Conservation (phyloP, 2,113 vertebrate species). For the Rhea americana region DNA sequence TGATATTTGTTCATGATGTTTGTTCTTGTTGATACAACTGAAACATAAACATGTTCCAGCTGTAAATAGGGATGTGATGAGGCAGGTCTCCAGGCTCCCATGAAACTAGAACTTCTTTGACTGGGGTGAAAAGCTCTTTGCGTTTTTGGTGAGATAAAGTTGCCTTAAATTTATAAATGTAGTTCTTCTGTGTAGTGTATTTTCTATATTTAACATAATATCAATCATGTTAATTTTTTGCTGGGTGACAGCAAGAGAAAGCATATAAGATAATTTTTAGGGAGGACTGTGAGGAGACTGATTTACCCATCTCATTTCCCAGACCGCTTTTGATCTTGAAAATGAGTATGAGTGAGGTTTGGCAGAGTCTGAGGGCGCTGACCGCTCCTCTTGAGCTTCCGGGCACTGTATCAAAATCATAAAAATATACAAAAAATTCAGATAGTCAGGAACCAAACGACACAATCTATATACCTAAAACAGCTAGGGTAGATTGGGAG, state of each 20-base stretch:
- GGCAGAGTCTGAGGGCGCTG: neutral
- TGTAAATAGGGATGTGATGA: neutral
- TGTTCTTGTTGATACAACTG: conserved; percentile 8
- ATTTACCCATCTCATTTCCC: neutral
- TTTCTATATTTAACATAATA: neutral
- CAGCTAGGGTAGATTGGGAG: neutral
- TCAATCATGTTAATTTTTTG: neutral
- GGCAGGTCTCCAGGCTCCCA: neutral
- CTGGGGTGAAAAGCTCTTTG: neutral
- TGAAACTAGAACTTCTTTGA: neutral
- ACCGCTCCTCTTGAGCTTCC: neutral
- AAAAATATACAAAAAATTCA: neutral
- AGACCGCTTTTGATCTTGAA: neutral
- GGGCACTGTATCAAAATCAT: neutral
- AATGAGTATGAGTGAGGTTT: neutral
- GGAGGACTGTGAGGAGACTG: neutral
- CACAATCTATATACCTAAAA: neutral
- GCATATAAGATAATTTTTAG: neutral
- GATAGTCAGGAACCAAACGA: neutral
- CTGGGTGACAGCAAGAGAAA: neutral
- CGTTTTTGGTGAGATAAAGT: neutral
- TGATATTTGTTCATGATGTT: neutral
- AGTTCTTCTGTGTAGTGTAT: neutral
- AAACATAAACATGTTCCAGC: conserved; percentile 31
- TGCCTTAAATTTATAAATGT: neutral